Base-by-base conservation (phyloP, 1,140 invertebrate genomes). In the Formica selysi region DNA sequence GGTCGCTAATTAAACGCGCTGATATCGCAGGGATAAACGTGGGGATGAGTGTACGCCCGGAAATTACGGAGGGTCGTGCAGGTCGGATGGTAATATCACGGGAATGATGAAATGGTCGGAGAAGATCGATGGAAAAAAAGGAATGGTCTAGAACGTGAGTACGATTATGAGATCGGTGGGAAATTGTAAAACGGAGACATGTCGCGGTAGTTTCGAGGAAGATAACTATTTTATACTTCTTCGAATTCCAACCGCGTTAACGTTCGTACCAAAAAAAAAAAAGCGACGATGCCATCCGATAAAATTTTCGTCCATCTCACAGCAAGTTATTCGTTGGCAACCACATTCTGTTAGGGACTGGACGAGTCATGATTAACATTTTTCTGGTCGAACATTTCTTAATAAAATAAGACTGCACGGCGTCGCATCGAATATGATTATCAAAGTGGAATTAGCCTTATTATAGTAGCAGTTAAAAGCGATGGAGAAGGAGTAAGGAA, bases 211-310 rank as follows among this genome's bases (percentile, higher is more conserved):
- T 91, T 88, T 85, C 78, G 81, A 91, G 78, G 71, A 79, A 91
- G 86, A 92, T 90, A 88, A 92, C 88, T 88, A 86, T 92, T 92
- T 92, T 91, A 91, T 91, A 86, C 62, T 84, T 87, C 80, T 86
- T 91, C 85, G 61, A 86, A 64, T 73, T 86, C 76, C 76, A 68
- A 44, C 65, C 79, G 64, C 67, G 76, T 87, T 91, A 87, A 91
- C 73, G 62, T 88, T 92, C 91, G 81, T 90, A 86, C 84, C 64
- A 90, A 81, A 89, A 87, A 81, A 84, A 89, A n/a, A 48, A 51
- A 48, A 48, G 11, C 4, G 1, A 74, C 80, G 59, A 38, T 29
- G 0, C 7, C 32, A 19, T 13, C 13, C 32, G 41, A 79, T 26
- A 19, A 36, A 22, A 19, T 29, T 29, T 29, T 29, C 26, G 26